A percentile compares a stretch with the other conserved stretches of the same genome.
Evolutionary conservation across 2,888 invertebrate genomes (phyloP).

Genomic region (Drosophila multiciliata): DNA sequence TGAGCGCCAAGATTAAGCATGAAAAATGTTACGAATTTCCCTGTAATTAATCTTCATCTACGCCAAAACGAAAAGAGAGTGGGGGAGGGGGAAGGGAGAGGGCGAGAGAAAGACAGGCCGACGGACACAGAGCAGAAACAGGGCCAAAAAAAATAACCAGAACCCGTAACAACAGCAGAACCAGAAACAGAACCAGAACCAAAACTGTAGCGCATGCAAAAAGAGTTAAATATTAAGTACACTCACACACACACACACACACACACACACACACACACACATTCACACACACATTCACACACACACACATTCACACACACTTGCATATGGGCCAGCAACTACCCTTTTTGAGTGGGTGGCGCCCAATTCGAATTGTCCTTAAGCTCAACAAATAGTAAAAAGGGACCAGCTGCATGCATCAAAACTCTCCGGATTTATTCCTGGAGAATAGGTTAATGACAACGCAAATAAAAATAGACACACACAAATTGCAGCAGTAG

Average conservation of each 20-base stretch:
- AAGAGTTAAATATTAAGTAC: conserved; percentile 79
- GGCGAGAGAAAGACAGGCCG: neutral
- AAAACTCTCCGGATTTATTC: conserved; percentile 11
- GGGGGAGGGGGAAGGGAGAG: neutral
- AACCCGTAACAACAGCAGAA: neutral
- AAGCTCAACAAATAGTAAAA: conserved; percentile 72
- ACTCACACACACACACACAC: conserved; percentile 36
- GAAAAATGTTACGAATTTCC: conserved; percentile 79
- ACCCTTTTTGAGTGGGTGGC: conserved; percentile 26
- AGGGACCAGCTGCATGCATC: conserved; percentile 56
- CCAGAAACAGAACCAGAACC: conserved; percentile 16
- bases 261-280: conserved; percentile 7
- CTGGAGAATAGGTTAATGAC: conserved; percentile 42
- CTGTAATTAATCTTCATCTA: conserved; percentile 77
- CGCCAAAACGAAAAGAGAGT: conserved; percentile 32
- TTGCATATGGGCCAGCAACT: conserved; percentile 7
- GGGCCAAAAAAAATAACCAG: conserved; percentile 14
- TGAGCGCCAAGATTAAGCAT: conserved; percentile 76
- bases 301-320: neutral
- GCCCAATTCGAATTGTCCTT: conserved; percentile 60
- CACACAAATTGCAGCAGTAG: neutral
- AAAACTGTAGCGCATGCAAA: conserved; percentile 58
- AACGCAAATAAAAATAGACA: conserved; percentile 29
- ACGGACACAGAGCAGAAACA: conserved; percentile 30
- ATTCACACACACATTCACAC: neutral